These are phyloP conservation scores for Rhagophthalmus giganteus DNA, from an alignment of 2,888 invertebrate species.

Conservation along the genomic window DNA sequence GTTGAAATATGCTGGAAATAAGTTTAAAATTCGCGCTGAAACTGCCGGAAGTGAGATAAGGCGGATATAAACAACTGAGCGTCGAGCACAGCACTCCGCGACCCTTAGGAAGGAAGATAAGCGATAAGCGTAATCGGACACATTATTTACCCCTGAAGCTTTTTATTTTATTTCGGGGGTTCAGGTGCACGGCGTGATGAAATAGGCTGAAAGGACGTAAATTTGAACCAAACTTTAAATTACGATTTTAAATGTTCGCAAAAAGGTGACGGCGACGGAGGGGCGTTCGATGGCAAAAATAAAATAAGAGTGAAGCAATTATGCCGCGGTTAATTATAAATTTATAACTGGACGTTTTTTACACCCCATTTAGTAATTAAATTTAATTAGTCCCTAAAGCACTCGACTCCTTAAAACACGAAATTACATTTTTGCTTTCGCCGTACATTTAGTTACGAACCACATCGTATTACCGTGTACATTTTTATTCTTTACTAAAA, in stretches of 20 bases:
- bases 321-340: slow-evolving; percentile 39
- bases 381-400: slow-evolving; percentile 46
- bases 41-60: slow-evolving; percentile 47
- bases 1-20: slow-evolving; percentile 38
- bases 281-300: slow-evolving; percentile 18
- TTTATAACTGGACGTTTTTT: slow-evolving; percentile 43
- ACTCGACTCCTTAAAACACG: slow-evolving; percentile 34
- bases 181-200: slow-evolving; percentile 37
- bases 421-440: slow-evolving; percentile 32
- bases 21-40: slow-evolving; percentile 41
- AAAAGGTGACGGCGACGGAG: no score
- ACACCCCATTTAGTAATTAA: slow-evolving; percentile 48
- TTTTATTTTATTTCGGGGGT: slow-evolving; percentile 39
- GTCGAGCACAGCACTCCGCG: slow-evolving; percentile 33
- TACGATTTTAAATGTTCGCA: slow-evolving; percentile 28
- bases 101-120: slow-evolving; percentile 43
- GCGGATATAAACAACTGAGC: slow-evolving; percentile 48
- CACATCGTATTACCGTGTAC: slow-evolving; percentile 23
- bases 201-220: slow-evolving; percentile 32
- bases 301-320: slow-evolving; percentile 20
- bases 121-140: slow-evolving; percentile 52
- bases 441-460: slow-evolving; percentile 20
- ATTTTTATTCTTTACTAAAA: slow-evolving; percentile 17
- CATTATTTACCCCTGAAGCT: slow-evolving; percentile 46
- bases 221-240: slow-evolving; percentile 35